These are phyloP conservation scores for Muscidifurax raptorellus DNA, from an alignment of 1,140 invertebrate genomes.

Conservation along the genomic window DNA sequence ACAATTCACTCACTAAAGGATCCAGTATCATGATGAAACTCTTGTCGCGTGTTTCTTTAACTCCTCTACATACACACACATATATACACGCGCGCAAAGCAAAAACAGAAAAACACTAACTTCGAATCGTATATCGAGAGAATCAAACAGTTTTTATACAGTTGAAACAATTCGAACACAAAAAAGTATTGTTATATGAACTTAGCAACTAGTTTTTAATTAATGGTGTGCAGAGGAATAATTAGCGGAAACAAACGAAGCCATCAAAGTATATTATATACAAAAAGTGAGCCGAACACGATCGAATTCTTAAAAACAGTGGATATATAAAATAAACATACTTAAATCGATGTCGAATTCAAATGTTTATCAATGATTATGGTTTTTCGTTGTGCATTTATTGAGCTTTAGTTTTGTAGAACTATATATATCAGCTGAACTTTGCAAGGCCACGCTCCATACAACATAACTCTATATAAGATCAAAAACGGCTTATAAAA, in stretches of 20 bases:
- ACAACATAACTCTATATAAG: neutral
- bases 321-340: constrained; percentile 2
- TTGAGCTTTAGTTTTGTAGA: neutral
- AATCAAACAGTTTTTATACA: constrained; percentile 14
- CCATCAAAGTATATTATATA: neutral
- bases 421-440: neutral
- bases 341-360: constrained; percentile 1
- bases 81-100: neutral
- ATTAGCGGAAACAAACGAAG: neutral
- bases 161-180: neutral
- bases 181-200: constrained; percentile 11
- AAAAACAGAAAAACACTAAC: constrained; percentile 6
- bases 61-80: neutral
- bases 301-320: neutral
- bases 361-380: neutral
- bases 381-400: neutral
- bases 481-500: neutral
- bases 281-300: neutral
- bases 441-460: neutral
- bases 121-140: neutral
- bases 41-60: constrained; percentile 9
- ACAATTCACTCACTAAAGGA: neutral
- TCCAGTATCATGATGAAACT: neutral
- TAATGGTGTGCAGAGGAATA: neutral
- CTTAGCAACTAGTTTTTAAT: constrained; percentile 17